phyloP scores from a whole-genome alignment of 2,888 invertebrate species.

The Pseudanteris insignis region DNA sequence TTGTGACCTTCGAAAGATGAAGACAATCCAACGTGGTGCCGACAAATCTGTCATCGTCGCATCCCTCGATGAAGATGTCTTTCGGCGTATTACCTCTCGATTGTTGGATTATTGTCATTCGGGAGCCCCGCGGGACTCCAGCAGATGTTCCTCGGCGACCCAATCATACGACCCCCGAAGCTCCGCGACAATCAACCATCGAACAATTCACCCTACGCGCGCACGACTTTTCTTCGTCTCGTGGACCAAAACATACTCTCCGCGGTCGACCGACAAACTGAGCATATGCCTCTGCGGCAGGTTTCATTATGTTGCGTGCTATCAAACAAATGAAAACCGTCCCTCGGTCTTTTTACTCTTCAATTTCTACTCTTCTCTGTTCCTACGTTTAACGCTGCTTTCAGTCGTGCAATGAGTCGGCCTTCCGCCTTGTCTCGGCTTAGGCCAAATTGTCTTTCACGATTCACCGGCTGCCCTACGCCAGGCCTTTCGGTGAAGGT shows the following conservation, averaged over 20 bases:
- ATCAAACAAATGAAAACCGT: constrained; percentile 47
- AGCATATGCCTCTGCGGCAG: constrained; percentile 62
- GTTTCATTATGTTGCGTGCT: constrained; percentile 57
- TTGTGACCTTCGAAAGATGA: no score
- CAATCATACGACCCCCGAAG: constrained; percentile 65
- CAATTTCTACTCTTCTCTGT: neutral
- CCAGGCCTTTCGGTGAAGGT: no score
- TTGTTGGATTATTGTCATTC: constrained; percentile 64
- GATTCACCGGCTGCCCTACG: no score
- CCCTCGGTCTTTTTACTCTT: no score
- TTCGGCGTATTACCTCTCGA: constrained; percentile 64
- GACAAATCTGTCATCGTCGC: constrained; percentile 48
- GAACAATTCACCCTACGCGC: constrained; percentile 62
- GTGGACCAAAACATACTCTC: constrained; percentile 51
- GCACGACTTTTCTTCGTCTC: constrained; percentile 44
- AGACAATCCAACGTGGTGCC: constrained; percentile 23
- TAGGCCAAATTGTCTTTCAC: no score
- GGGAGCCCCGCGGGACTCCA: constrained; percentile 65
- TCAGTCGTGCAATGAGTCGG: no score
- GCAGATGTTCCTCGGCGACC: constrained; percentile 67
- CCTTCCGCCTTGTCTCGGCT: no score
- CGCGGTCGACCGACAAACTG: constrained; percentile 51
- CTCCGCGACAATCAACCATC: constrained; percentile 65
- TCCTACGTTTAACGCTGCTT: neutral
- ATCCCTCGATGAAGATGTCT: constrained; percentile 62